Conservation (phyloP, 2,113 vertebrate genomes). For the Ptyas mucosa region DNA sequence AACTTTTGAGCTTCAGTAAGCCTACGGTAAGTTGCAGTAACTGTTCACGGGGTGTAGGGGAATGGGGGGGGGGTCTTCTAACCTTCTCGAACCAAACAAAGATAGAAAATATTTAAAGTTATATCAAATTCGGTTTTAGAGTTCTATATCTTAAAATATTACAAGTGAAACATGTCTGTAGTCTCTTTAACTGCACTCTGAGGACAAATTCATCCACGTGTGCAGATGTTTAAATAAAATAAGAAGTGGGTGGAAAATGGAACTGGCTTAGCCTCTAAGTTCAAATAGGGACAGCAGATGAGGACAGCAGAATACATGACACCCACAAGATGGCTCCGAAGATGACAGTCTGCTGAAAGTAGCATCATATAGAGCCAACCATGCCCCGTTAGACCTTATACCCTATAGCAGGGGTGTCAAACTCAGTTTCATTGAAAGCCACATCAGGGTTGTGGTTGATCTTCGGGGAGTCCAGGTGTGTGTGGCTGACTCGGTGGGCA, state of each 20-base stretch:
- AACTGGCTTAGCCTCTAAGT: background rate
- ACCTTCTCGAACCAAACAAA: background rate
- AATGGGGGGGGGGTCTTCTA: background rate
- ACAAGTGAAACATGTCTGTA: background rate
- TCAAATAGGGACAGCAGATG: background rate
- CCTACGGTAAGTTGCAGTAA: constrained; percentile 76
- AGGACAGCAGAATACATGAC: background rate
- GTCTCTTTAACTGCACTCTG: background rate
- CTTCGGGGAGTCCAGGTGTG: rapidly evolving
- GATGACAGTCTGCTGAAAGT: background rate
- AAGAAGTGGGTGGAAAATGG: background rate
- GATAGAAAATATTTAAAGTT: background rate
- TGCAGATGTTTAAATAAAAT: background rate
- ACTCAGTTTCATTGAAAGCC: too few species aligned
- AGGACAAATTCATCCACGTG: background rate
- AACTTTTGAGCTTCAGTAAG: constrained; percentile 67
- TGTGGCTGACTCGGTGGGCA: too few species aligned
- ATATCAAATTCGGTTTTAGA: background rate
- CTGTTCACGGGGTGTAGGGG: constrained; percentile 8
- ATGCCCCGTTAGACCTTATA: background rate
- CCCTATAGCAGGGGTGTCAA: background rate
- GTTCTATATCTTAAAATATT: background rate
- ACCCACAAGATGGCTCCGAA: background rate
- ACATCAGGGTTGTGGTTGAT: too few species aligned
- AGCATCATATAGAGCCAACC: background rate